phyloP scores from a whole-genome alignment of 1,140 invertebrate genomes.

The Aleiodes sp. region DNA sequence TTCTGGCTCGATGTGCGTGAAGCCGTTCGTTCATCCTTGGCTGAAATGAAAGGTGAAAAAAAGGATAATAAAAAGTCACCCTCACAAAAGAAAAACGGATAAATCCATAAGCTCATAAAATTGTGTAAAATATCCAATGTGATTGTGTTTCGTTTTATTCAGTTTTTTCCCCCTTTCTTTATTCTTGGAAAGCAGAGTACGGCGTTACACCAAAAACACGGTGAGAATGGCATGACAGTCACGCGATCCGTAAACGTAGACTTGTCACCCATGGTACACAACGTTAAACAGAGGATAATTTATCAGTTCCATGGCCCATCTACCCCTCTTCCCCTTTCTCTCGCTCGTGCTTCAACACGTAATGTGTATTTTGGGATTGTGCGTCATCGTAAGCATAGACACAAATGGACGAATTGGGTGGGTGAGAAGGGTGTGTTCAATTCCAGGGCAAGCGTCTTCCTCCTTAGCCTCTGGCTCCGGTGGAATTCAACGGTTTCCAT shows the following conservation, averaged over 20 bases:
- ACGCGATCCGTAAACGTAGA: neutral
- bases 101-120: neutral
- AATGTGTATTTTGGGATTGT: conserved; percentile 18
- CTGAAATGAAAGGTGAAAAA: conserved; percentile 48
- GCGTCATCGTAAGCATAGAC: conserved; percentile 22
- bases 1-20: conserved; percentile 58
- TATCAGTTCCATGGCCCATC: conserved; percentile 3
- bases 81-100: neutral
- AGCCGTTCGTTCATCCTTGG: conserved; percentile 63
- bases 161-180: neutral
- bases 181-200: neutral
- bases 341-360: neutral
- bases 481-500: neutral
- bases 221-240: neutral
- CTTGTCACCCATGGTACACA: neutral
- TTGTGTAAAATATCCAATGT: neutral
- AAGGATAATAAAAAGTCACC: neutral
- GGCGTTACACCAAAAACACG: neutral
- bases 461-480: neutral
- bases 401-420: neutral
- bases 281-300: neutral
- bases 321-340: neutral
- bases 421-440: neutral
- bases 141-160: neutral
- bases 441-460: neutral